phyloP scores from a whole-genome alignment of 2,113 vertebrate genomes.

The Platysteira castanea region DNA sequence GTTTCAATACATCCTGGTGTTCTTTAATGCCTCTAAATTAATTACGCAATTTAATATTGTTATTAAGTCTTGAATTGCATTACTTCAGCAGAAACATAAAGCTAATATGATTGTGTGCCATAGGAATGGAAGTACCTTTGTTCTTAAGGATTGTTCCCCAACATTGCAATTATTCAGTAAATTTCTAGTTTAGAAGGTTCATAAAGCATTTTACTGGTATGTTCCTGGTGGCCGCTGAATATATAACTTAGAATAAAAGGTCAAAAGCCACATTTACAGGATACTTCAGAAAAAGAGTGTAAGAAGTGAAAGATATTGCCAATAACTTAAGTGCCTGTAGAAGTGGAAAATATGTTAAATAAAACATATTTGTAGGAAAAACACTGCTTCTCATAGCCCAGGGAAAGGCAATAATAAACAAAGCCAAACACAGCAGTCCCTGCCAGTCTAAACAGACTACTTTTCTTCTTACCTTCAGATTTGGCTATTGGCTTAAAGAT shows the following conservation, averaged over 20 bases:
- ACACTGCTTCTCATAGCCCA: background rate
- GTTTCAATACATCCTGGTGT: constrained; percentile 27
- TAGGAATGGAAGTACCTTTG: constrained; percentile 3
- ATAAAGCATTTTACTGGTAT: background rate
- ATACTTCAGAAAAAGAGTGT: background rate
- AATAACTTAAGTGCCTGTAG: background rate
- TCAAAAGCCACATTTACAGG: background rate
- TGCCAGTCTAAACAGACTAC: background rate
- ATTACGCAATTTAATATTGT: constrained; percentile 31
- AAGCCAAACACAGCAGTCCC: background rate
- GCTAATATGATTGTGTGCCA: constrained; percentile 21
- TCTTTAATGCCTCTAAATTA: constrained; percentile 49
- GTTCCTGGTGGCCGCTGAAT: background rate
- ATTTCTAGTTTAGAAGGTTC: background rate
- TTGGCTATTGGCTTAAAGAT: background rate
- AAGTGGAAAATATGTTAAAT: background rate
- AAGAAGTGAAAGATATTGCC: background rate
- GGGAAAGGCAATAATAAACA: background rate
- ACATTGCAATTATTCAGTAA: background rate
- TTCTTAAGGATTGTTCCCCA: background rate
- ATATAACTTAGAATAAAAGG: background rate
- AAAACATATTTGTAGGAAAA: background rate
- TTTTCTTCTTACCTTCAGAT: background rate
- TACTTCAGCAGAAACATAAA: constrained; percentile 36
- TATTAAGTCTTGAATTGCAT: constrained; percentile 24